These are phyloP conservation scores for Ptilodon capucinus DNA, from an alignment of 2,888 invertebrate species.

Conservation along the genomic window DNA sequence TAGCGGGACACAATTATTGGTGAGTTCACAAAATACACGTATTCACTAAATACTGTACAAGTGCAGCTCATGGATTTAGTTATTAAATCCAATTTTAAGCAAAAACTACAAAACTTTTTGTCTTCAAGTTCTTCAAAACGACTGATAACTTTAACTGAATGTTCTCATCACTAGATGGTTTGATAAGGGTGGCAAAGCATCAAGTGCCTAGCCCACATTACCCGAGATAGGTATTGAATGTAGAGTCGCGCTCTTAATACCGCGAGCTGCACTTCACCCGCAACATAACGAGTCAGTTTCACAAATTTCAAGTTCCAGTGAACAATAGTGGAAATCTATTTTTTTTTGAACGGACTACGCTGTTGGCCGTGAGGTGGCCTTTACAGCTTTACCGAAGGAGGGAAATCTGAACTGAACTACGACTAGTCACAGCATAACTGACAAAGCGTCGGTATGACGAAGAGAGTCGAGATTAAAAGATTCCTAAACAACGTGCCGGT, in stretches of 20 bases:
- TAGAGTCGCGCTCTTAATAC: constrained; percentile 25
- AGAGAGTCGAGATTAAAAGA: neutral
- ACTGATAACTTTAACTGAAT: neutral
- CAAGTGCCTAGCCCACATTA: constrained; percentile 1
- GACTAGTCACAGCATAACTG: neutral
- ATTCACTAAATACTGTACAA: too few species aligned
- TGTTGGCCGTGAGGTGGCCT: too few species aligned
- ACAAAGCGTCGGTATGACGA: neutral
- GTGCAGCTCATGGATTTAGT: too few species aligned
- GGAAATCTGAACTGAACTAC: neutral
- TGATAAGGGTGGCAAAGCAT: neutral
- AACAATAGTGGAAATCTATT: neutral
- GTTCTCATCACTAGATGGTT: neutral
- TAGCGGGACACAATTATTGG: too few species aligned
- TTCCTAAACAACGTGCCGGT: neutral
- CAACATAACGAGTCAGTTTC: constrained; percentile 29
- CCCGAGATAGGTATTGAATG: constrained; percentile 35
- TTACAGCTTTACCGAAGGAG: too few species aligned
- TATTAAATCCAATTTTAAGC: too few species aligned
- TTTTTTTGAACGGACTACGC: too few species aligned
- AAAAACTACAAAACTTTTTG: too few species aligned
- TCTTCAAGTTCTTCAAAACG: too few species aligned
- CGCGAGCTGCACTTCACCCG: constrained; percentile 29
- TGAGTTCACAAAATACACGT: too few species aligned
- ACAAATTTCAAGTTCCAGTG: neutral